These are phyloP conservation scores for Malaclemys terrapin DNA, from an alignment of 2,113 vertebrate genomes.

Conservation along the genomic window DNA sequence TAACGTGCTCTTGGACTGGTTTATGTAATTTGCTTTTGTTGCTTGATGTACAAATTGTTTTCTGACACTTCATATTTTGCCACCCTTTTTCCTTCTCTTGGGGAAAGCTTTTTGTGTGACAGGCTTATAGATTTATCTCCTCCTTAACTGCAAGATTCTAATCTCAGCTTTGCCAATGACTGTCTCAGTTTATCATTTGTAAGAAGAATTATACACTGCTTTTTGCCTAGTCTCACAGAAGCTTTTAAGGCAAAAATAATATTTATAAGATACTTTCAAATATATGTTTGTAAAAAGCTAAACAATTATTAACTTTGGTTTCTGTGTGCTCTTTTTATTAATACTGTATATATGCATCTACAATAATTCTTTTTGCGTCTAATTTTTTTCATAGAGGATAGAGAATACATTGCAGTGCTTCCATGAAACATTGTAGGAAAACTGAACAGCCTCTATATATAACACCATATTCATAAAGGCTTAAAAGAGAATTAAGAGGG, in stretches of 20 bases:
- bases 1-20: not conserved
- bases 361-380: not conserved
- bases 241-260: not conserved
- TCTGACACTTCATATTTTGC: not conserved
- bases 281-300: not conserved
- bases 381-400: not conserved
- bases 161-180: not conserved
- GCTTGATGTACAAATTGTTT: not conserved
- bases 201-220: not conserved
- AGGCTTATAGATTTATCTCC: not conserved
- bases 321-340: not conserved
- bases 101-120: not conserved
- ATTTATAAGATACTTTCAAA: not conserved
- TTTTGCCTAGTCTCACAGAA: not conserved
- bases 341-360: not conserved
- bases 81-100: not conserved
- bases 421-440: not conserved
- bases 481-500: not conserved
- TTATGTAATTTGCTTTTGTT: not conserved
- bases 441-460: not conserved
- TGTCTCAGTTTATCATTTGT: not conserved
- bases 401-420: not conserved
- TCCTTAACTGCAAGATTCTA: not conserved
- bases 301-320: slow-evolving; percentile 1
- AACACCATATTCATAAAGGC: not conserved